Percentiles rank a stretch among this genome's conserved stretches.
Conservation (phyloP, 1,140 invertebrate genomes). For the Macrocentrus cingulum region DNA sequence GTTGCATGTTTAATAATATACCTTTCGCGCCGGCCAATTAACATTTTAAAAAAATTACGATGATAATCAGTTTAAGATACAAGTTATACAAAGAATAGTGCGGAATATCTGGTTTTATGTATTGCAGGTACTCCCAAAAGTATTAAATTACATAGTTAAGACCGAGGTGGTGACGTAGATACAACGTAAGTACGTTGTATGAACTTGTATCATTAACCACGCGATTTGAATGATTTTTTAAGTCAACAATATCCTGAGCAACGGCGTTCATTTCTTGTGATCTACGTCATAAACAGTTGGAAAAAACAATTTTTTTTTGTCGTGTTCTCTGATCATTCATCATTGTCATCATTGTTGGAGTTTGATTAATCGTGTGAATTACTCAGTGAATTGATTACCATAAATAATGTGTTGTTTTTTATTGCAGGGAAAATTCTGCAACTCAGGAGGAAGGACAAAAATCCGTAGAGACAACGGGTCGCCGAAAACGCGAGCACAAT, state of each 20-base stretch:
- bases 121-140: conserved; percentile 58
- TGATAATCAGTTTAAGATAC: no score
- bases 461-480: conserved; percentile 21
- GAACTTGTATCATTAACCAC: conserved; percentile 5
- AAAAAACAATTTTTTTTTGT: no score
- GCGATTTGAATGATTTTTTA: conserved; percentile 7
- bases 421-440: conserved; percentile 26
- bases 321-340: conserved; percentile 14
- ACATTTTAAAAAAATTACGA: no score
- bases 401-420: not conserved
- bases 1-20: no score
- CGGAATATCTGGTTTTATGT: conserved; percentile 55
- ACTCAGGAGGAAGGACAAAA: not conserved
- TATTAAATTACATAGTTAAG: conserved; percentile 52
- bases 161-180: conserved; percentile 47
- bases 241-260: not conserved
- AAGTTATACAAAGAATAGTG: conserved; percentile 31
- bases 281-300: no score
- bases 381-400: no score
- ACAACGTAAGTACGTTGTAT: conserved; percentile 54
- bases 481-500: conserved; percentile 50
- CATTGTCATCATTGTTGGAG: not conserved
- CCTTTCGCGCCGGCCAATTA: no score
- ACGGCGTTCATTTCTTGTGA: no score
- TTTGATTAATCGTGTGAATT: not conserved